phyloP scores from a whole-genome alignment of 2,113 vertebrate species.

The Rhinichthys klamathensis region DNA sequence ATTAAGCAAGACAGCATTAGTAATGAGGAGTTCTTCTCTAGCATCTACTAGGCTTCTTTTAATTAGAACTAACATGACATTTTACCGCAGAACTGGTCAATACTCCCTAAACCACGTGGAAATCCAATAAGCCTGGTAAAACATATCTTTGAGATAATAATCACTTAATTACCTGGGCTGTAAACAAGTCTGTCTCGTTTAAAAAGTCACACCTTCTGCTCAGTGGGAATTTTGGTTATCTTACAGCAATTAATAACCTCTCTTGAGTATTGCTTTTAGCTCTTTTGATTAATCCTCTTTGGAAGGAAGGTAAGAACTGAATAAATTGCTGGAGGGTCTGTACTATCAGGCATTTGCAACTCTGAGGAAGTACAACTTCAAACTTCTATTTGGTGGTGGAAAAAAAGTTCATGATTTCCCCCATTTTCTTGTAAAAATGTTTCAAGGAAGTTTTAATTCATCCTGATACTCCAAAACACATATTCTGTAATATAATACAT shows the following conservation, averaged over 20 bases:
- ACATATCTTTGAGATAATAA: slow-evolving; percentile 49
- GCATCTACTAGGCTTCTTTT: slow-evolving; percentile 27
- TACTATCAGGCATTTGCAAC: slow-evolving; percentile 3
- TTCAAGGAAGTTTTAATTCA: not conserved
- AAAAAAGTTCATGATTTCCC: not conserved
- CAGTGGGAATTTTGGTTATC: slow-evolving; percentile 22
- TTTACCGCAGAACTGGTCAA: slow-evolving; percentile 38
- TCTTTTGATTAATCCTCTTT: slow-evolving; percentile 37
- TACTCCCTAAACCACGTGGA: slow-evolving; percentile 19
- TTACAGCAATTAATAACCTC: slow-evolving; percentile 34
- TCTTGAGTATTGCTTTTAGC: slow-evolving; percentile 30
- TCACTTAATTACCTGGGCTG: slow-evolving; percentile 46
- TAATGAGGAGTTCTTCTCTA: slow-evolving; percentile 16
- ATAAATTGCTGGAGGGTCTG: slow-evolving; percentile 20
- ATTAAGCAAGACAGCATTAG: not conserved
- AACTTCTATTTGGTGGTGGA: not conserved
- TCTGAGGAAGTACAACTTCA: not conserved
- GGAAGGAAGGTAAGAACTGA: slow-evolving; percentile 11
- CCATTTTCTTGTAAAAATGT: not conserved
- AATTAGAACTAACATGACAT: slow-evolving; percentile 44
- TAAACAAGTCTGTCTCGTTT: slow-evolving; percentile 41
- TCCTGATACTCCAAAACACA: not conserved
- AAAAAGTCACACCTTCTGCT: slow-evolving; percentile 29
- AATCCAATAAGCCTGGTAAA: slow-evolving; percentile 36
- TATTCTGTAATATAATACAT: too few relatives aligned